Evolutionary conservation across 2,888 invertebrate species (phyloP).

Genomic region (Pogonocherus hispidulus): DNA sequence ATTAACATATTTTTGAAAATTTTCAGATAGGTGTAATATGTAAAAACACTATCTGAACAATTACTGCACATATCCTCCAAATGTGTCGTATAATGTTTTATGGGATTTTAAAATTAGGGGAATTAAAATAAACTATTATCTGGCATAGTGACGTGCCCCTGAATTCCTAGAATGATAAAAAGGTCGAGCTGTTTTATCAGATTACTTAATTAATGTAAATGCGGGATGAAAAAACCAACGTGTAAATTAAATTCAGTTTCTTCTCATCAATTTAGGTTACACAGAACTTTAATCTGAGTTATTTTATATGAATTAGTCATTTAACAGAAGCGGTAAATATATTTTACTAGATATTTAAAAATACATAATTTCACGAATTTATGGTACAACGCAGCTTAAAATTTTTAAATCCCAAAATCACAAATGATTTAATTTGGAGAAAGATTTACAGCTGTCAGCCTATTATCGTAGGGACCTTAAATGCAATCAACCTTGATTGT

Average conservation of each 20-base stretch:
- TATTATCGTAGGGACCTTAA: conserved; percentile 1
- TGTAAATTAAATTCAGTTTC: conserved; percentile 24
- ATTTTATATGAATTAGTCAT: too few species aligned
- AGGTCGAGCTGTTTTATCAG: conserved; percentile 25
- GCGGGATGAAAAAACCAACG: conserved; percentile 33
- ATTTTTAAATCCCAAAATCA: too few species aligned
- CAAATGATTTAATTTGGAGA: too few species aligned
- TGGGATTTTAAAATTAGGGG: background rate
- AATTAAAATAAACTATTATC: background rate
- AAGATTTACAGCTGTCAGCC: background rate
- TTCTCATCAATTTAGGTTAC: conserved; percentile 3
- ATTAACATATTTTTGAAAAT: too few species aligned
- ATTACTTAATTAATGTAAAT: conserved; percentile 41
- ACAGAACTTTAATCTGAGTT: background rate
- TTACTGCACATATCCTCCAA: background rate
- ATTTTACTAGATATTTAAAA: too few species aligned
- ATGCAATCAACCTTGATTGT: conserved; percentile 5
- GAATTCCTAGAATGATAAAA: conserved; percentile 8
- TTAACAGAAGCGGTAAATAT: too few species aligned
- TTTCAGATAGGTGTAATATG: too few species aligned
- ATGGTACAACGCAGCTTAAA: too few species aligned
- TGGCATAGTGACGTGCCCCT: background rate
- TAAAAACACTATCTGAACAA: background rate
- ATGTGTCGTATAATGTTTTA: background rate
- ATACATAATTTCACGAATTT: too few species aligned